These are phyloP conservation scores for Drosophila fulvimacula DNA, from an alignment of 2,888 invertebrate species.

Conservation along the genomic window DNA sequence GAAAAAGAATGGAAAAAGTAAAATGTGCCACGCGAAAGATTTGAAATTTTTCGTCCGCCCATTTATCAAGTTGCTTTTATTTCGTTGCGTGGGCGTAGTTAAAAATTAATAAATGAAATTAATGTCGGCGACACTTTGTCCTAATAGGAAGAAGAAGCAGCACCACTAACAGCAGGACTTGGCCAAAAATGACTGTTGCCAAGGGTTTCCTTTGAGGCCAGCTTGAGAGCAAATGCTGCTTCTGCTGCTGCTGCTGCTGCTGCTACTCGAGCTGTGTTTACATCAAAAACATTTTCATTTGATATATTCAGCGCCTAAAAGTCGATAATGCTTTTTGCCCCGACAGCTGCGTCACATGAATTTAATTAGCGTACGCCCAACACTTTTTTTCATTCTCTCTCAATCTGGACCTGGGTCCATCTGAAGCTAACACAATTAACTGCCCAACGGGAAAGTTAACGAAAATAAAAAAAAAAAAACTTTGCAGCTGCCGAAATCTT, in stretches of 20 bases:
- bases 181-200: conserved; percentile 67
- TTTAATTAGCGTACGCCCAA: conserved; percentile 76
- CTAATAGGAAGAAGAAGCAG: conserved; percentile 19
- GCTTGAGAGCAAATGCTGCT: conserved; percentile 9
- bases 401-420: conserved; percentile 53
- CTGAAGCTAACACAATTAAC: conserved; percentile 77
- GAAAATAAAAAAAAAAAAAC: conserved; percentile 53
- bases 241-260: background rate
- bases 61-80: conserved; percentile 81
- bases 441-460: conserved; percentile 57
- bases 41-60: conserved; percentile 65
- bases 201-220: conserved; percentile 74
- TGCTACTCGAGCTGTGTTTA: conserved; percentile 41
- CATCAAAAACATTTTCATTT: conserved; percentile 79
- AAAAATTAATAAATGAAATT: conserved; percentile 83
- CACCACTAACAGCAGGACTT: conserved; percentile 11
- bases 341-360: conserved; percentile 74
- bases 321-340: conserved; percentile 75
- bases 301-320: conserved; percentile 80
- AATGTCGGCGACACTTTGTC: conserved; percentile 81
- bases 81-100: conserved; percentile 78
- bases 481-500: conserved; percentile 72
- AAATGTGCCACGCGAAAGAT: conserved; percentile 73
- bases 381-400: conserved; percentile 65
- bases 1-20: conserved; percentile 40